A percentile compares a stretch with the other conserved stretches of the same genome.
phyloP scores from a whole-genome alignment of 2,888 invertebrate species.

The Plagiodera versicolora region DNA sequence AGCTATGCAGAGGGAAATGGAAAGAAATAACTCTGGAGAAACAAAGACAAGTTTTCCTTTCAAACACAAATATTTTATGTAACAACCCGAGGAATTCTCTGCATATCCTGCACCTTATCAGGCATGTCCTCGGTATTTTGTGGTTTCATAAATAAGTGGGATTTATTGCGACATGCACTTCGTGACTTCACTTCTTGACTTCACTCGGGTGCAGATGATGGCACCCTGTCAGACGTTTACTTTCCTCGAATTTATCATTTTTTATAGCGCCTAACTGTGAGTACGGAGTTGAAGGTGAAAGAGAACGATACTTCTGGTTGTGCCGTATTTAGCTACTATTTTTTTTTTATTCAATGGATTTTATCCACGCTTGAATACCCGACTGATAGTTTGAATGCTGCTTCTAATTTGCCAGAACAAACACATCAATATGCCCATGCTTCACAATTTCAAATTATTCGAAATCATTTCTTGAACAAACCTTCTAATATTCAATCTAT shows the following conservation, averaged over 20 bases:
- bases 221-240: conserved; percentile 48
- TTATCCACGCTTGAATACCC: too few relatives aligned
- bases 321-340: not conserved
- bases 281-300: not conserved
- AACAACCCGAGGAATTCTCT: conserved; percentile 38
- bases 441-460: too few relatives aligned
- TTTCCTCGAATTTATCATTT: conserved; percentile 45
- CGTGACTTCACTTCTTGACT: conserved; percentile 50
- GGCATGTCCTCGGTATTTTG: conserved; percentile 47
- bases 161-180: conserved; percentile 54
- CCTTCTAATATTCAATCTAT: too few relatives aligned
- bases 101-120: conserved; percentile 43
- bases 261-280: conserved; percentile 31
- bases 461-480: too few relatives aligned
- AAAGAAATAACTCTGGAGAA: conserved; percentile 19
- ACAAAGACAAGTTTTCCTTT: conserved; percentile 22
- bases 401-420: too few relatives aligned
- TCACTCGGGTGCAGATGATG: conserved; percentile 47
- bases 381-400: too few relatives aligned
- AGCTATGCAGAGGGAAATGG: not conserved
- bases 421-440: too few relatives aligned
- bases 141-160: conserved; percentile 54
- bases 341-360: too few relatives aligned
- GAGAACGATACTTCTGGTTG: not conserved
- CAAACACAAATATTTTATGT: conserved; percentile 37